phyloP scores from a whole-genome alignment of 2,888 invertebrate genomes.

The Herminia tarsipennalis region DNA sequence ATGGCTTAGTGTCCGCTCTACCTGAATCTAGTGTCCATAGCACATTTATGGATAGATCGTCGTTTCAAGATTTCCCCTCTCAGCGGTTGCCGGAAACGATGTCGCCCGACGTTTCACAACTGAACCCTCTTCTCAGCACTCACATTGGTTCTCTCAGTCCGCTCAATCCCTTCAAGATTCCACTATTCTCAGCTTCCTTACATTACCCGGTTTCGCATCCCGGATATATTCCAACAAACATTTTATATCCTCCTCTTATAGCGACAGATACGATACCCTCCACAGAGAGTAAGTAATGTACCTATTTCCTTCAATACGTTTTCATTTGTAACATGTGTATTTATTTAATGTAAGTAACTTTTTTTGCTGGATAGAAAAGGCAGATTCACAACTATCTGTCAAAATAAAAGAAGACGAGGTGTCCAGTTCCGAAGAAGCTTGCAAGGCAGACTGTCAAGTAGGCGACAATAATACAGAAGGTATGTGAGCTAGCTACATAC shows the following conservation, averaged over 20 bases:
- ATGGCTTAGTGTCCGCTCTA: constrained; percentile 52
- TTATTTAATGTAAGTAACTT: not conserved
- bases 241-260: constrained; percentile 72
- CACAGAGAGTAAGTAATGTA: constrained; percentile 64
- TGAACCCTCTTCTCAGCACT: constrained; percentile 55
- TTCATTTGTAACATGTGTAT: no score
- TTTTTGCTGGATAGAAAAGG: constrained; percentile 51
- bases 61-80: constrained; percentile 63
- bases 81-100: constrained; percentile 58
- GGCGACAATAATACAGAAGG: constrained; percentile 45
- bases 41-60: constrained; percentile 58
- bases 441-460: constrained; percentile 47
- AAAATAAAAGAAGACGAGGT: constrained; percentile 90
- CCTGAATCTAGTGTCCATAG: constrained; percentile 53
- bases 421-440: constrained; percentile 90
- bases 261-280: constrained; percentile 57
- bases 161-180: constrained; percentile 71
- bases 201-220: constrained; percentile 70
- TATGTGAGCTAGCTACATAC: constrained; percentile 15
- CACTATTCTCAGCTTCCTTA: constrained; percentile 67
- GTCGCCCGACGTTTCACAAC: constrained; percentile 50
- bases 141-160: constrained; percentile 56
- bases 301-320: no score
- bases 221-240: constrained; percentile 76
- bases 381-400: constrained; percentile 68